These are phyloP conservation scores for Acanthosepion lycidas DNA, from an alignment of 2,888 invertebrate species.

Conservation along the genomic window DNA sequence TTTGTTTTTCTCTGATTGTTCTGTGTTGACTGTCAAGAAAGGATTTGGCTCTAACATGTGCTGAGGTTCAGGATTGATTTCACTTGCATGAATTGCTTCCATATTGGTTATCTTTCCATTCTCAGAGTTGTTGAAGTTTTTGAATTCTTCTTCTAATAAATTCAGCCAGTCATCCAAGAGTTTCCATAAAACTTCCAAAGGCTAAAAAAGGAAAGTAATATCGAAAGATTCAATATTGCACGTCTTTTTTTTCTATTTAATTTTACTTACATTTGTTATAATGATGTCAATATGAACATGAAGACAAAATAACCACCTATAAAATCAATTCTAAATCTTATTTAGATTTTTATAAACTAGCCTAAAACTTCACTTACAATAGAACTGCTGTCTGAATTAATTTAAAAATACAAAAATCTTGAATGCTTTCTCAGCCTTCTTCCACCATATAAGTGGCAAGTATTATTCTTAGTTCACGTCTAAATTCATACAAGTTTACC, in stretches of 20 bases:
- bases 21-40: neutral
- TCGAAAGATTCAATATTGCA: neutral
- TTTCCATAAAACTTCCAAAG: conserved; percentile 68
- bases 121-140: conserved; percentile 47
- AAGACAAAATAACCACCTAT: neutral
- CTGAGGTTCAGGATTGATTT: neutral
- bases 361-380: too few species aligned
- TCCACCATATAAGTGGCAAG: too few species aligned
- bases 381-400: too few species aligned
- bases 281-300: neutral
- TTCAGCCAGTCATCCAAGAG: conserved; percentile 70
- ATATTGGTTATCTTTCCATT: conserved; percentile 34
- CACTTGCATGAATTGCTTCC: neutral
- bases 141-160: conserved; percentile 65
- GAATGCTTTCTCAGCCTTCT: too few species aligned
- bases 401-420: too few species aligned
- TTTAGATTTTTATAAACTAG: neutral
- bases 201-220: conserved; percentile 56
- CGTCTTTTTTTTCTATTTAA: too few species aligned
- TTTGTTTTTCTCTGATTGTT: neutral
- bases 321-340: neutral
- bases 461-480: too few species aligned
- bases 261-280: neutral
- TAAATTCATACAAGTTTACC: too few species aligned
- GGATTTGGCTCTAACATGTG: neutral